These are phyloP conservation scores for Anoplolepis gracilipes DNA, from an alignment of 1,140 invertebrate species.

Conservation along the genomic window DNA sequence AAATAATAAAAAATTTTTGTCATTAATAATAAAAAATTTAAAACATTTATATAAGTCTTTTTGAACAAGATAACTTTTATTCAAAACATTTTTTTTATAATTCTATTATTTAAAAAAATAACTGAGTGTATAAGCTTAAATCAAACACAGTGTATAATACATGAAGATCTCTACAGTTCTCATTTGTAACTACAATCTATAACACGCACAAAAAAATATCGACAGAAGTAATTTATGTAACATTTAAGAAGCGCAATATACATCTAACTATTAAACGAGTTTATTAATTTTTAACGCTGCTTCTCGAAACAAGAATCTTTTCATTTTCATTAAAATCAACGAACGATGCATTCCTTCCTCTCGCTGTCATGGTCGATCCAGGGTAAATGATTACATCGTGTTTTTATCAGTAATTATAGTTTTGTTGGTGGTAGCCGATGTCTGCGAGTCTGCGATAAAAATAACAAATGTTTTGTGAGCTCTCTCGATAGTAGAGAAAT, in stretches of 20 bases:
- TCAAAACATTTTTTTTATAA: no score
- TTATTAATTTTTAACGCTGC: not conserved
- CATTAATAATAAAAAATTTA: no score
- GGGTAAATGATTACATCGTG: conserved; percentile 47
- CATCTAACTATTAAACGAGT: not conserved
- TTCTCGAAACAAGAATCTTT: not conserved
- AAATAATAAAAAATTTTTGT: no score
- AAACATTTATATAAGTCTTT: no score
- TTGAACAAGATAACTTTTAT: no score
- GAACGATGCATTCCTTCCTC: not conserved
- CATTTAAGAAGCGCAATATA: conserved; percentile 2
- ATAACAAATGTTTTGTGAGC: not conserved
- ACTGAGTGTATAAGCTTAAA: no score
- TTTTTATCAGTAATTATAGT: conserved; percentile 61
- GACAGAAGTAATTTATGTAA: not conserved
- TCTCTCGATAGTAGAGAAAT: not conserved
- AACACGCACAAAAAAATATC: not conserved
- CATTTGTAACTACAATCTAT: conserved; percentile 1
- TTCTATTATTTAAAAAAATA: no score
- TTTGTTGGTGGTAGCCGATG: conserved; percentile 53
- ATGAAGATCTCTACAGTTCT: not conserved
- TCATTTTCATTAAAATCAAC: not conserved
- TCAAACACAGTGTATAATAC: no score
- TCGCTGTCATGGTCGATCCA: conserved; percentile 32
- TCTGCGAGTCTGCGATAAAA: conserved; percentile 75